Percentiles rank a stretch among this genome's conserved stretches.
phyloP scores from a whole-genome alignment of 2,888 invertebrate species.

The Eilema caniola region DNA sequence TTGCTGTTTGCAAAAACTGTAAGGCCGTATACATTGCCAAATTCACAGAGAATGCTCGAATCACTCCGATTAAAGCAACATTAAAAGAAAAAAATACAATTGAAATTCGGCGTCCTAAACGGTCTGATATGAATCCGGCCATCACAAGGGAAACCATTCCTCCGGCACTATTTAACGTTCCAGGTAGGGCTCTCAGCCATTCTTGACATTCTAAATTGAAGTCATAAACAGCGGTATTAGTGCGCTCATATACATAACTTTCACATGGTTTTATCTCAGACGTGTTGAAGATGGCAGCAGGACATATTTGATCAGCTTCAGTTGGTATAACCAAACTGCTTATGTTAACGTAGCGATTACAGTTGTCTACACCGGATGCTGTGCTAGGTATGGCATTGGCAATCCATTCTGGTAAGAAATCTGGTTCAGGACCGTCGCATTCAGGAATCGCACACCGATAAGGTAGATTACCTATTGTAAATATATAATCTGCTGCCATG shows the following conservation, averaged over 20 bases:
- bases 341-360: slow-evolving; percentile 66
- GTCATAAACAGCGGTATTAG: slow-evolving; percentile 77
- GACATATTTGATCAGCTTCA: slow-evolving; percentile 58
- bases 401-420: slow-evolving; percentile 73
- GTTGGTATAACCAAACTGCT: slow-evolving; percentile 46
- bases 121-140: slow-evolving; percentile 91
- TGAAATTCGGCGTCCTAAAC: slow-evolving; percentile 75
- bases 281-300: slow-evolving; percentile 68
- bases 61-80: slow-evolving; percentile 70
- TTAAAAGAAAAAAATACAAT: slow-evolving; percentile 78
- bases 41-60: slow-evolving; percentile 78
- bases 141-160: slow-evolving; percentile 90
- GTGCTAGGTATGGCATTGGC: slow-evolving; percentile 69
- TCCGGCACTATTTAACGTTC: slow-evolving; percentile 91
- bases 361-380: slow-evolving; percentile 71
- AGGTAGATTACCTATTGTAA: slow-evolving; percentile 75
- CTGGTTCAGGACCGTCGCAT: slow-evolving; percentile 67
- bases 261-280: slow-evolving; percentile 67
- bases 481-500: slow-evolving; percentile 78
- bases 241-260: slow-evolving; percentile 71
- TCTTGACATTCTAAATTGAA: slow-evolving; percentile 81
- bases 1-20: slow-evolving; percentile 77
- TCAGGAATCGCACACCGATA: slow-evolving; percentile 71
- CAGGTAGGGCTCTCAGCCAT: slow-evolving; percentile 91
- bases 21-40: slow-evolving; percentile 76